phyloP scores from a whole-genome alignment of 2,888 invertebrate genomes.

The Achlya flavicornis region DNA sequence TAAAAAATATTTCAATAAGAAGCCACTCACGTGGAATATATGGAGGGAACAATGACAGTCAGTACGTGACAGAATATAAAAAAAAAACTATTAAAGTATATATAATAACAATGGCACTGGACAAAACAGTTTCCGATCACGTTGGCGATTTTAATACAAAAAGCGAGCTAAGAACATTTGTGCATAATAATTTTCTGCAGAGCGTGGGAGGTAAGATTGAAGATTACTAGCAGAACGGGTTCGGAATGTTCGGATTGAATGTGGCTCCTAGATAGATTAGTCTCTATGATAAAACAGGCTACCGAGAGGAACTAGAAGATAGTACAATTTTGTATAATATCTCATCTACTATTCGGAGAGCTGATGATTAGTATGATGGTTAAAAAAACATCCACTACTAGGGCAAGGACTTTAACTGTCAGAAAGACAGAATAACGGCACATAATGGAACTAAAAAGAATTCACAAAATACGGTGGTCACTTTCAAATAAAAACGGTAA shows the following conservation, averaged over 20 bases:
- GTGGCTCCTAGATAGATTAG: too few relatives aligned
- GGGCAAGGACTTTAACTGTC: too few relatives aligned
- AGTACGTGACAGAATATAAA: conserved; percentile 50
- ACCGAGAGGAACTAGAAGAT: too few relatives aligned
- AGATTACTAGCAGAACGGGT: too few relatives aligned
- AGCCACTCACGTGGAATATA: conserved; percentile 26
- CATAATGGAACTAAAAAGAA: background rate
- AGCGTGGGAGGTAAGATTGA: conserved; percentile 1
- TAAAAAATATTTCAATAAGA: conserved; percentile 33
- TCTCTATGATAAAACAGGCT: too few relatives aligned
- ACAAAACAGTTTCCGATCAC: conserved; percentile 43
- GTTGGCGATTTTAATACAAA: conserved; percentile 42
- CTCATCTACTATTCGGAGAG: too few relatives aligned
- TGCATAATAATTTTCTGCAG: conserved; percentile 13
- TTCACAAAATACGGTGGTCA: background rate
- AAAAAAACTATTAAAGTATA: conserved; percentile 43
- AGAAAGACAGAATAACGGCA: background rate
- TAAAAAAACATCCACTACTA: background rate
- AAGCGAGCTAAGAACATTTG: conserved; percentile 31
- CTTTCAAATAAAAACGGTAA: background rate
- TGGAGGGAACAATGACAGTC: conserved; percentile 32
- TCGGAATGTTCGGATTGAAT: too few relatives aligned
- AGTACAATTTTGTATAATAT: too few relatives aligned
- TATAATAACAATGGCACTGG: conserved; percentile 44
- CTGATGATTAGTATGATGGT: too few relatives aligned